Conservation (phyloP, 2,888 invertebrate genomes). For the Pandemis corylana region DNA sequence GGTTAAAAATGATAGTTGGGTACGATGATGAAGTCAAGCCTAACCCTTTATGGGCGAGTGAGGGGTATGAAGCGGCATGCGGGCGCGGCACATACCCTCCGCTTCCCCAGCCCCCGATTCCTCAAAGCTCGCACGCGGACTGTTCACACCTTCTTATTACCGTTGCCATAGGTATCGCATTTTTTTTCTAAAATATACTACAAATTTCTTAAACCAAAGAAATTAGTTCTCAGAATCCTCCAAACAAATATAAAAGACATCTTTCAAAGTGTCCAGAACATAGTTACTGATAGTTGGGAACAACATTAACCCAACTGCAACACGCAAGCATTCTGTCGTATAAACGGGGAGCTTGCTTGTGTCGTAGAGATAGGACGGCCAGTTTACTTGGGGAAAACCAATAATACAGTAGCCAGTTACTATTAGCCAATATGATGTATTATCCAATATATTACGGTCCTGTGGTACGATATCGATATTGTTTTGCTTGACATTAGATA, state of each 20-base stretch:
- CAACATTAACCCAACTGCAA: conserved; percentile 36
- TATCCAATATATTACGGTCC: not conserved
- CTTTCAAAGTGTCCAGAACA: conserved; percentile 29
- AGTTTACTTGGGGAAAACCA: not conserved
- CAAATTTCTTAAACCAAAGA: not conserved
- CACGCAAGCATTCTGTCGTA: conserved; percentile 40
- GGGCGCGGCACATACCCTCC: no score
- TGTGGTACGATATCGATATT: not conserved
- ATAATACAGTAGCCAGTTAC: not conserved
- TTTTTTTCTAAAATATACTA: not conserved
- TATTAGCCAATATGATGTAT: not conserved
- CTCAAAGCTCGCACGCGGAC: no score
- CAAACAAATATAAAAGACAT: conserved; percentile 2
- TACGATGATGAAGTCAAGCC: no score
- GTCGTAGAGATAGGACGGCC: not conserved
- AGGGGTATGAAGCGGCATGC: no score
- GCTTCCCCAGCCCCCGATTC: no score
- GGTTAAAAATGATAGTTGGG: no score
- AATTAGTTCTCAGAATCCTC: conserved; percentile 4
- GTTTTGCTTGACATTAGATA: conserved; percentile 1
- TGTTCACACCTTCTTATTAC: no score
- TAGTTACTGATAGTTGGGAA: conserved; percentile 40
- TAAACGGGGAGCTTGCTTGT: conserved; percentile 22
- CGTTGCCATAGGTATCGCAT: not conserved
- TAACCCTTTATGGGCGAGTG: no score